Base-by-base conservation (phyloP, 2,888 invertebrate genomes). In the Lamellibrachia columna region DNA sequence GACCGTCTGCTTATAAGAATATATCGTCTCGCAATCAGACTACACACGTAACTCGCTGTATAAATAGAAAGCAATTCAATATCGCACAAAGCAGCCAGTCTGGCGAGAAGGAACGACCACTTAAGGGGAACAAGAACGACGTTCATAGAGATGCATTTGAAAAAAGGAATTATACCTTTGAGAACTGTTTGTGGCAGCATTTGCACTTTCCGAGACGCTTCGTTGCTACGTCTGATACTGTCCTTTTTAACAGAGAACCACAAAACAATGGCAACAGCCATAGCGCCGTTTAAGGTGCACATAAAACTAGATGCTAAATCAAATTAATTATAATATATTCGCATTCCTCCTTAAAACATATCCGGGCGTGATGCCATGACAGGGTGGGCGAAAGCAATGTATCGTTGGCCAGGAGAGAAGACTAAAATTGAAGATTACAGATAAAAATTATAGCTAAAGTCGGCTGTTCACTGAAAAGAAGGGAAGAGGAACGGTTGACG, bases 51-150 rank as follows among this genome's bases (percentile, higher is more conserved):
- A 75, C 75, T 22, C 75, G 75, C 15, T 15, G 22, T n/a, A 75
- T 75, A 75, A 75, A 75, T 75, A 75, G 75, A 75, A 75, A 22
- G 75, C 75, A 75, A 75, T 75, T 75, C 75, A 75, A 75, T 75
- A 75, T 75, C 75, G 75, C 75, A 75, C 75, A n/a, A n/a, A 75
- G 75, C 75, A 75, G 75, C 15, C n/a, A 22, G 75, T 22, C 75
- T 75, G 75, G 75, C 75, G 75, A 75, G 75, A 75, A 75, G n/a
- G 22, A 75, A 75, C 22, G 75, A 75, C n/a, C 75, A 75, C 22
- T 75, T 75, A 75, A 75, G 22, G 75, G n/a, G n/a, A 75, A n/a
- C n/a, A 75, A 22, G 75, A 75, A 22, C 75, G 75, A 15, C 75
- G 75, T 11, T 75, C 75, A 75, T 75, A 75, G 22, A 75, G 75